Evolutionary conservation across 2,113 vertebrate species (phyloP), one percentile per base, ranked within the genome.

Genomic region (Ochotona princeps): DNA sequence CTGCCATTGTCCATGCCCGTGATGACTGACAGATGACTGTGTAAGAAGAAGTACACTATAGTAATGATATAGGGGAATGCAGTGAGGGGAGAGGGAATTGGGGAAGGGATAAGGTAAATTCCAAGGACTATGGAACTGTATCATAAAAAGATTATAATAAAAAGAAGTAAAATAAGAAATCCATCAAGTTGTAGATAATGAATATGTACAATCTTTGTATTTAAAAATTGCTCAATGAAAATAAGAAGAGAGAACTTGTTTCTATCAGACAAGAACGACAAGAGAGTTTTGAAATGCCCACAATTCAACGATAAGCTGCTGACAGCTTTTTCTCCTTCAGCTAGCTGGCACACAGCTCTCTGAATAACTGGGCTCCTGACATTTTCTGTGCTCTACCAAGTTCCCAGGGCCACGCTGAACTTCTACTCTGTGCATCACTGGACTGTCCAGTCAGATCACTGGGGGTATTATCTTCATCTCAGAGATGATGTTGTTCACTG

Each of bases 291-390:
- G 8, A 81, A 49, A 69, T 51, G 20, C 6, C 25, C 25, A 32
- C 20, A 92, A 61, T 35, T 85, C 38, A 85, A 88, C 85, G 85
- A 30, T 49, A 66, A 74, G 85, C 86, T 65, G 7, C 35, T 82
- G 26, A 26, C 35, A n/a, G n/a, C 7, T 11, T 14, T 49, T 76
- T 83, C 79, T 49, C 21, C 51, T 78, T 35, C 30, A 57, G 8
- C 13, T 21, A 57, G n/a, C 75, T 32, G 23, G 17, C 78, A 57
- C 28, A 78, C 7, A 72, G 32, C 14, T 49, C 49, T 60, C 3
- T 28, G 44, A 84, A 72, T n/a, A 88, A 47, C 3, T 57, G 26
- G 13, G 10, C 74, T 66, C 63, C 23, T 1, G 51, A 21, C 26
- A 35, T 76, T 75, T 7, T 49, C 13, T 79, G 35, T 35, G 28